Evolutionary conservation across 2,797 vertebrate species (phyloP).

Genomic region (Huso huso): DNA sequence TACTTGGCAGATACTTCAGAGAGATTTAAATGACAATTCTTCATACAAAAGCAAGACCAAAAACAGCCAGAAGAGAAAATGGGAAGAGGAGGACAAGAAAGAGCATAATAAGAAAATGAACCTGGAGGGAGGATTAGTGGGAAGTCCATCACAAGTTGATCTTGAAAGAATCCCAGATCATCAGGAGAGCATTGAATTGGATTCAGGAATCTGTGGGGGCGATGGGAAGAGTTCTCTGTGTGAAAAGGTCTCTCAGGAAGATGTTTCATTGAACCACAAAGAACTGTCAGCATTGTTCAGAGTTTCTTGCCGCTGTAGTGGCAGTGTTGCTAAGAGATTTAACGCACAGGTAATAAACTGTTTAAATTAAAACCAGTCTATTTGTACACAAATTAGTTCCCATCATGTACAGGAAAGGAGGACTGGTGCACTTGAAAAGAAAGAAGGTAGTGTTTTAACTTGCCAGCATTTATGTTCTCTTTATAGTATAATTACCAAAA

Average conservation of each 20-base stretch:
- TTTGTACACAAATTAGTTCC: too few species aligned
- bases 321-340: slow-evolving; percentile 57
- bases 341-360: slow-evolving; percentile 57
- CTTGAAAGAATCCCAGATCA: not conserved
- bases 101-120: slow-evolving; percentile 26
- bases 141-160: not conserved
- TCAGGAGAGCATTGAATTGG: not conserved
- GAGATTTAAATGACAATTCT: slow-evolving; percentile 10
- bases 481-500: too few species aligned
- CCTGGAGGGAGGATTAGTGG: slow-evolving; percentile 2
- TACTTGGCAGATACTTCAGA: slow-evolving; percentile 54
- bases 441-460: too few species aligned
- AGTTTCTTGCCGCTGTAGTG: slow-evolving; percentile 82
- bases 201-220: not conserved
- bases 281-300: slow-evolving; percentile 52
- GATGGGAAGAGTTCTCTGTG: not conserved
- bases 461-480: too few species aligned
- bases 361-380: too few species aligned
- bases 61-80: slow-evolving; percentile 20
- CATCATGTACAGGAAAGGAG: too few species aligned
- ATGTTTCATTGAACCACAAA: not conserved
- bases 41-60: not conserved
- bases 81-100: slow-evolving; percentile 21
- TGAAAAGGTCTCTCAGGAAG: slow-evolving; percentile 14
- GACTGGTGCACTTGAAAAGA: too few species aligned